Conservation (phyloP, 2,113 vertebrate species). For the Cebus imitator region DNA sequence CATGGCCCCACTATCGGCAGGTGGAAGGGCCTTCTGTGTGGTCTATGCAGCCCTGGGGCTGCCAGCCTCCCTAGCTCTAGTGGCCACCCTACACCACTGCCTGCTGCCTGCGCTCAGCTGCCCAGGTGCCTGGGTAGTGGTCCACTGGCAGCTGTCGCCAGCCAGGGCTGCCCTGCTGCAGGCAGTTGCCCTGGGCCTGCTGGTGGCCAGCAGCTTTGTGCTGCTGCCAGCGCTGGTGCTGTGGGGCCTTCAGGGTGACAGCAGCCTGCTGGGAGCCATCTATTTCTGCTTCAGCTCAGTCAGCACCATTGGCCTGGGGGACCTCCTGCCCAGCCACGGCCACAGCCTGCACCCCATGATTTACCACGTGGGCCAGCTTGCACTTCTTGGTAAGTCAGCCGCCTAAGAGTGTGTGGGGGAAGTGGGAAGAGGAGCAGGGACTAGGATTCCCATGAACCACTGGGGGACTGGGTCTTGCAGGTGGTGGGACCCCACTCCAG, state of each 20-base stretch:
- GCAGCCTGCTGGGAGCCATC: slow-evolving; percentile 85
- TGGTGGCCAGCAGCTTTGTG: slow-evolving; percentile 78
- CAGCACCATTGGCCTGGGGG: slow-evolving; percentile 87
- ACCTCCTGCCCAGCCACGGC: slow-evolving; percentile 74
- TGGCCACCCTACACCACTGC: slow-evolving; percentile 77
- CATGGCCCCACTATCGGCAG: slow-evolving; percentile 80
- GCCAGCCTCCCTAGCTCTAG: slow-evolving; percentile 83
- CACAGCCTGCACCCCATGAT: slow-evolving; percentile 42
- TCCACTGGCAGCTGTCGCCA: slow-evolving; percentile 75
- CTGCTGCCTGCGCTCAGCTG: slow-evolving; percentile 79
- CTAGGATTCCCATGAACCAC: background rate
- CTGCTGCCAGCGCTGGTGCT: slow-evolving; percentile 83
- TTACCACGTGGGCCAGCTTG: slow-evolving; percentile 78
- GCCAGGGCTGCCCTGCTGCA: slow-evolving; percentile 73
- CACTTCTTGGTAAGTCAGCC: slow-evolving; percentile 84
- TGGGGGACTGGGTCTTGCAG: background rate
- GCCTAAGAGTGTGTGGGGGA: background rate
- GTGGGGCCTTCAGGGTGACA: slow-evolving; percentile 69
- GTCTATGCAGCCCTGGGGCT: slow-evolving; percentile 84
- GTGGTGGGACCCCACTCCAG: background rate
- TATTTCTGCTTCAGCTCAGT: slow-evolving; percentile 89
- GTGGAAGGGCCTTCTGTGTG: slow-evolving; percentile 86
- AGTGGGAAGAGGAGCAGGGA: background rate
- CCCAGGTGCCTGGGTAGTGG: slow-evolving; percentile 68
- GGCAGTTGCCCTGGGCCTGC: slow-evolving; percentile 52